Evolutionary conservation across 2,888 invertebrate species (phyloP), one percentile per base, ranked within the genome.

Genomic region (Phytoseiulus persimilis): DNA sequence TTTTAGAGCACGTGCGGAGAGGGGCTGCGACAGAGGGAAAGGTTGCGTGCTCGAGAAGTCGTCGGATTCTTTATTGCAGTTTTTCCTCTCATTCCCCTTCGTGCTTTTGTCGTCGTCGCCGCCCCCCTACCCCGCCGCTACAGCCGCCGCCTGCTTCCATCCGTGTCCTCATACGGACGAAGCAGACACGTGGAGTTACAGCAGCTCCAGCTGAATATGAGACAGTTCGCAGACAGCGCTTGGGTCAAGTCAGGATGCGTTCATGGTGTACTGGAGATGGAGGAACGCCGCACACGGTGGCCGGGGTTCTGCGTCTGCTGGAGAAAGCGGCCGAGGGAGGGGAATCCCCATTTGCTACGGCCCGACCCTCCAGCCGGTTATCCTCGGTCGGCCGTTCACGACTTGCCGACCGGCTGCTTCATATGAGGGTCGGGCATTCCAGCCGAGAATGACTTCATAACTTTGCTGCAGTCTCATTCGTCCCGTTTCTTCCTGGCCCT

Each of bases 41-140:
- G 65, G 65, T 65, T 65, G 65, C 65, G 65, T 65, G 65, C 65
- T 65, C 65, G 65, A 65, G 65, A 65, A 65, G 65, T 65, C 65
- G 65, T 65, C 65, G 65, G 65, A 65, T 65, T 14, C 65, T 65
- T 65, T 65, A 65, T 65, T 65, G 65, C 65, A 65, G 65, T 65
- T 65, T 65, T 65, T 28, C 65, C 65, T 65, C 65, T 65, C 65
- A 65, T 65, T 65, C 65, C 18, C 2, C 65, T 65, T 23, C 23
- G 65, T 18, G 65, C 65, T 65, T 65, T 65, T 65, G 65, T 65
- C 65, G 65, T 65, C 65, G 65, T 65, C 65, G 65, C 18, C 65
- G 65, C 2, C 65, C 11, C 18, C 65, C 9, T 65, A 14, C 65
- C 2, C 65, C 65, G 5, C 65, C 65, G 46, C 46, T 46, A 14